A percentile compares a stretch with the other conserved stretches of the same genome.
Evolutionary conservation across 2,113 vertebrate species (phyloP).

Genomic region (Callipepla californica): DNA sequence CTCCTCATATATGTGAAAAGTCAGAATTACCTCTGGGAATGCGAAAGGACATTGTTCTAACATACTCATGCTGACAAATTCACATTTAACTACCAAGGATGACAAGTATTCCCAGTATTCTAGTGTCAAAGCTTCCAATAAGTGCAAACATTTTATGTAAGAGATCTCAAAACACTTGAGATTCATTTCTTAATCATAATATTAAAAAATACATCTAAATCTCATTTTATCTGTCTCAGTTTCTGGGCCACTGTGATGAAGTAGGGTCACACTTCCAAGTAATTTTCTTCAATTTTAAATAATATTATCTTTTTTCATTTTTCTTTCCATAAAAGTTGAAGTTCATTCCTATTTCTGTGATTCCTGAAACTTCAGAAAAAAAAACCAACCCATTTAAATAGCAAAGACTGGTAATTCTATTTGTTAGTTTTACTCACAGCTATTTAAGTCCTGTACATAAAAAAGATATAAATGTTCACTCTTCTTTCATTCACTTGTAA

Average conservation of each 20-base stretch:
- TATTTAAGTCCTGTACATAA: constrained; percentile 5
- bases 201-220: not conserved
- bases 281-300: not conserved
- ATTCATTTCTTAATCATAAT: not conserved
- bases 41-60: not conserved
- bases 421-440: not conserved
- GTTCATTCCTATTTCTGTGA: not conserved
- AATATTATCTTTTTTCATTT: not conserved
- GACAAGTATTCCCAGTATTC: not conserved
- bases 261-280: not conserved
- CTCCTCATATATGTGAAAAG: not conserved
- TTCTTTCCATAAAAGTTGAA: not conserved
- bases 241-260: not conserved
- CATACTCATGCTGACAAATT: not conserved
- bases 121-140: not conserved
- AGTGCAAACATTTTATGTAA: not conserved
- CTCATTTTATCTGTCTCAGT: not conserved
- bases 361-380: not conserved
- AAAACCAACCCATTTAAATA: not conserved
- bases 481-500: constrained; percentile 9
- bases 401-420: not conserved
- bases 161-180: not conserved
- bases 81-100: not conserved
- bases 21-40: not conserved
- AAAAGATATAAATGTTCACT: not conserved